Evolutionary conservation across 2,888 invertebrate species (phyloP).

Genomic region (Glyphotaelius pellucidus): DNA sequence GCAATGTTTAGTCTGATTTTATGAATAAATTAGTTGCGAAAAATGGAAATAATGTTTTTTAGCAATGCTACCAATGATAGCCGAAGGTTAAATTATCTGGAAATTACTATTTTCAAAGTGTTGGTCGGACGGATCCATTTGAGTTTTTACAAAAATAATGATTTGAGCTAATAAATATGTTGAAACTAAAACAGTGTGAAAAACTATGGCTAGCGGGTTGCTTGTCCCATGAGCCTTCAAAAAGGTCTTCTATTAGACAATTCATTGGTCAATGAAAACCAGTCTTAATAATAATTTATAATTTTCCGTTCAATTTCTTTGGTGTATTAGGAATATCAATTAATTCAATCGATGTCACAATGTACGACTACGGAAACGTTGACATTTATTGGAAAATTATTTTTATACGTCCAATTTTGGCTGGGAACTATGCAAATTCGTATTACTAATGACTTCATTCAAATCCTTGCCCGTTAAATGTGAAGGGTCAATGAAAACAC

Average conservation of each 20-base stretch:
- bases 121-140: background rate
- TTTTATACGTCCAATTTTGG: conserved; percentile 46
- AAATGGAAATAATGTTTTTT: background rate
- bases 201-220: background rate
- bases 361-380: conserved; percentile 31
- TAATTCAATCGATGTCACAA: conserved; percentile 15
- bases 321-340: background rate
- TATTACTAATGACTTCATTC: conserved; percentile 57
- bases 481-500: conserved; percentile 10
- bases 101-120: background rate
- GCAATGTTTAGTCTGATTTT: background rate
- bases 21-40: background rate
- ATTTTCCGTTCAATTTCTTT: background rate
- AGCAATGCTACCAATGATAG: background rate
- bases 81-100: background rate
- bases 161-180: background rate
- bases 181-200: background rate
- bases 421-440: conserved; percentile 55
- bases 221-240: too few species aligned
- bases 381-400: conserved; percentile 46
- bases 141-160: background rate
- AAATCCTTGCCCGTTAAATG: conserved; percentile 19
- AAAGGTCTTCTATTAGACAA: too few species aligned
- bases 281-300: background rate
- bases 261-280: background rate